These are phyloP conservation scores for Rhineura floridana DNA, from an alignment of 2,113 vertebrate species.

Conservation along the genomic window DNA sequence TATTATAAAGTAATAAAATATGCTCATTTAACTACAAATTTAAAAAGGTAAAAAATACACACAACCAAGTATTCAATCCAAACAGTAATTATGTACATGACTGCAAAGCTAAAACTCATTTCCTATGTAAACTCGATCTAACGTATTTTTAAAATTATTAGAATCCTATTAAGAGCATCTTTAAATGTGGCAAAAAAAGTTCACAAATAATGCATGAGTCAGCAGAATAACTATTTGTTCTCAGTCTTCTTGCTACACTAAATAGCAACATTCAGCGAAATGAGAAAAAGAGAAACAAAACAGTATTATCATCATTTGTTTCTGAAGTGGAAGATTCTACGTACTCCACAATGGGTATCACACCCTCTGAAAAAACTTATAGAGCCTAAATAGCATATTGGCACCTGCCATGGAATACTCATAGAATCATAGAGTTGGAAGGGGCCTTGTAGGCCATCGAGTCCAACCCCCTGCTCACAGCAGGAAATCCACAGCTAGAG, in stretches of 20 bases:
- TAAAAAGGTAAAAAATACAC: neutral
- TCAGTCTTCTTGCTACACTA: neutral
- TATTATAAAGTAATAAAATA: neutral
- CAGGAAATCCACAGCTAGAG: too few relatives aligned
- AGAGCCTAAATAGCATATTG: neutral
- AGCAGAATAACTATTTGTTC: neutral
- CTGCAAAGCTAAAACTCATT: neutral
- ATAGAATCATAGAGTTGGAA: too few relatives aligned
- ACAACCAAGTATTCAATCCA: neutral
- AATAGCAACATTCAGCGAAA: neutral
- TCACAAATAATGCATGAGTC: neutral
- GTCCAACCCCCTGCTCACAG: too few relatives aligned
- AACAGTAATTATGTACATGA: neutral
- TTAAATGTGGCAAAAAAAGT: neutral
- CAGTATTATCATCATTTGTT: neutral
- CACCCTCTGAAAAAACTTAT: neutral
- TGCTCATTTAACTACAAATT: neutral
- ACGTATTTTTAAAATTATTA: neutral
- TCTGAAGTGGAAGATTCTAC: neutral
- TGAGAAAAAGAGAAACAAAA: neutral
- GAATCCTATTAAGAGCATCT: slow-evolving; percentile 2
- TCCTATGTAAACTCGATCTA: neutral
- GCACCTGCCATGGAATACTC: neutral
- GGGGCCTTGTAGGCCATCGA: too few relatives aligned
- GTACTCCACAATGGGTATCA: neutral